A percentile compares a stretch with the other conserved stretches of the same genome.
phyloP scores from a whole-genome alignment of 37 sponge, comb jelly and placozoan species.

The Diacarnus erythraeanus region DNA sequence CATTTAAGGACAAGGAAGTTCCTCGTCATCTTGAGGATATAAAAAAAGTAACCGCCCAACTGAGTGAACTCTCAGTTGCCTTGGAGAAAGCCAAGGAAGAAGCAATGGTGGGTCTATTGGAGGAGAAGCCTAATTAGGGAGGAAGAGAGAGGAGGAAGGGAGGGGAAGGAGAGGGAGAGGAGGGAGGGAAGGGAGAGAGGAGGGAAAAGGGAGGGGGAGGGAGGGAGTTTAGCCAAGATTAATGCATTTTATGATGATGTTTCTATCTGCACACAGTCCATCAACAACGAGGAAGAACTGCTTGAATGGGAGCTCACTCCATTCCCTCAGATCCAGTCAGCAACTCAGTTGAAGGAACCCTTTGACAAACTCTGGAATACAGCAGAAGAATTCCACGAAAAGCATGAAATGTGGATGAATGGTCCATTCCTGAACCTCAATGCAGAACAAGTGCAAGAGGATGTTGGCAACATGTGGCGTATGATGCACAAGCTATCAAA shows the following conservation, averaged over 20 bases:
- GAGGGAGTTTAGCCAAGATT: too few species aligned
- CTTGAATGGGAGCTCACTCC: conserved; percentile 86
- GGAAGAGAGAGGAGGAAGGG: too few species aligned
- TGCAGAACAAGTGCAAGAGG: conserved; percentile 93
- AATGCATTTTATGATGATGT: too few species aligned
- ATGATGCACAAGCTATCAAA: conserved; percentile 90
- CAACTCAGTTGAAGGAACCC: conserved; percentile 75
- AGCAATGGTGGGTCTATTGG: conserved; percentile 52
- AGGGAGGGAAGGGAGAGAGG: too few species aligned
- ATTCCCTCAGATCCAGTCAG: conserved; percentile 86
- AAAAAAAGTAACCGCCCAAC: conserved; percentile 32
- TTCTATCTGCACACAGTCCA: conserved; percentile 36
- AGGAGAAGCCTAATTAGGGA: background rate
- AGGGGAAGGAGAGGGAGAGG: too few species aligned
- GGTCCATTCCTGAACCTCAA: conserved; percentile 91
- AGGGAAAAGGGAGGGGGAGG: too few species aligned
- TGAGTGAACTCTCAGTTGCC: conserved; percentile 55
- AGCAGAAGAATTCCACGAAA: conserved; percentile 74
- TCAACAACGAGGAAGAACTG: conserved; percentile 97
- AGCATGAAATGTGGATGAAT: conserved; percentile 95
- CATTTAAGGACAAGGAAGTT: conserved; percentile 65
- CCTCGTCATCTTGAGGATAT: conserved; percentile 73
- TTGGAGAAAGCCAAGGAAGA: conserved; percentile 72
- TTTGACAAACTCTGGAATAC: conserved; percentile 94
- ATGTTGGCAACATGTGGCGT: conserved; percentile 87